These are phyloP conservation scores for Elysia chlorotica DNA, from an alignment of 1,140 invertebrate species.

Conservation along the genomic window DNA sequence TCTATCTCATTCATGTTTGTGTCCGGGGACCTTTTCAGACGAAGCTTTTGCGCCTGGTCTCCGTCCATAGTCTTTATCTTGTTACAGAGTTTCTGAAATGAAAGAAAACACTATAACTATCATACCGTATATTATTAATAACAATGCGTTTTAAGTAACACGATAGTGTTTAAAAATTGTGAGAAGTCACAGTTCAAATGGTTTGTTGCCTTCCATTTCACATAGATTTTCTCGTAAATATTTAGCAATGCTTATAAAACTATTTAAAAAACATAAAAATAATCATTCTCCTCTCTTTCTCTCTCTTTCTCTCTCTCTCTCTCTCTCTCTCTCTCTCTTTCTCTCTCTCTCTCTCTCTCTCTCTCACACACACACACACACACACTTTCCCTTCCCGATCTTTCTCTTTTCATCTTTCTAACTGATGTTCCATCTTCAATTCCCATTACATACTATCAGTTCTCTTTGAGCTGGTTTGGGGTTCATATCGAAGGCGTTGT, in stretches of 20 bases:
- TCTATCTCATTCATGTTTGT: slow-evolving; percentile 28
- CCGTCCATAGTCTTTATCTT: slow-evolving; percentile 25
- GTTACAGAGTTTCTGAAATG: slow-evolving; percentile 36
- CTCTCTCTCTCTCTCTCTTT: too few relatives aligned
- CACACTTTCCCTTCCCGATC: background rate
- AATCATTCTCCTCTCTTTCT: too few relatives aligned
- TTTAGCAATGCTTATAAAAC: too few relatives aligned
- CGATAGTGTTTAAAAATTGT: too few relatives aligned
- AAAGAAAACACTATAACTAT: background rate
- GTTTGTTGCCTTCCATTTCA: too few relatives aligned
- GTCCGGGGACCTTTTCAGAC: slow-evolving; percentile 23
- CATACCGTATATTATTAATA: background rate
- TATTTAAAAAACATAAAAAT: too few relatives aligned
- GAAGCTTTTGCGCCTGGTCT: slow-evolving; percentile 15
- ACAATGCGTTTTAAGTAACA: too few relatives aligned
- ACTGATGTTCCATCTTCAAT: background rate
- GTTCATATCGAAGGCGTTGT: slow-evolving; percentile 40
- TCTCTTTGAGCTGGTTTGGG: slow-evolving; percentile 32
- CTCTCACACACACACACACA: too few relatives aligned
- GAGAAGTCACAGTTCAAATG: too few relatives aligned
- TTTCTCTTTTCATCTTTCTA: background rate
- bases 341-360: too few relatives aligned
- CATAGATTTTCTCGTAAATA: too few relatives aligned
- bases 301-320: too few relatives aligned
- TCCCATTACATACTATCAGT: slow-evolving; percentile 26